phyloP scores from a whole-genome alignment of 2,113 vertebrate genomes.

The Lepus europaeus region DNA sequence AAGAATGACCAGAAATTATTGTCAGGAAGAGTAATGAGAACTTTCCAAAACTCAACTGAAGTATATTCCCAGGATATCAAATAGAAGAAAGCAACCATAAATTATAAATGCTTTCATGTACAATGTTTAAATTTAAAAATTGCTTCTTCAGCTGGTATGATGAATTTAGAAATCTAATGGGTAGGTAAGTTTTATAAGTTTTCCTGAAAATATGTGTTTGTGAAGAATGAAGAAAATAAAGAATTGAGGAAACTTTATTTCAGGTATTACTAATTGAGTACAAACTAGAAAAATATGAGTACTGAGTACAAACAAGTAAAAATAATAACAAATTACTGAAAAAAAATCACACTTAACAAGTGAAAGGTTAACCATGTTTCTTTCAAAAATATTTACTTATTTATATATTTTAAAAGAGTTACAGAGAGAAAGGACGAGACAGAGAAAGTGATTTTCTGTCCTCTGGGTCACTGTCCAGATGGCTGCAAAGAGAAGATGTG shows the following conservation, averaged over 20 bases:
- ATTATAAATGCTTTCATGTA: background rate
- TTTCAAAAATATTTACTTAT: background rate
- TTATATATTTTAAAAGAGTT: too few species aligned
- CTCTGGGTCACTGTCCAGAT: too few species aligned
- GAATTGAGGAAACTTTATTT: background rate
- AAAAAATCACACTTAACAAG: background rate
- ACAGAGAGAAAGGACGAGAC: too few species aligned
- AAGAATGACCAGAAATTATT: slow-evolving; percentile 64
- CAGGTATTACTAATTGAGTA: background rate
- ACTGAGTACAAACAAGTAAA: background rate
- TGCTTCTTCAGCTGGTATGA: background rate
- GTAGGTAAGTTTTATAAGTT: background rate
- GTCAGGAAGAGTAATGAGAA: slow-evolving; percentile 59
- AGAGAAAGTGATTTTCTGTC: too few species aligned
- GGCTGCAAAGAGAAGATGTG: too few species aligned
- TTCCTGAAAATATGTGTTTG: background rate
- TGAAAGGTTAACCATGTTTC: background rate
- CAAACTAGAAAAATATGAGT: background rate
- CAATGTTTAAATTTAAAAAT: background rate
- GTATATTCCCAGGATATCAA: slow-evolving; percentile 36
- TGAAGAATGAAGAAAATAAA: slow-evolving; percentile 36
- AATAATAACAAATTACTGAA: slow-evolving; percentile 14
- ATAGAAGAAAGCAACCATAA: background rate
- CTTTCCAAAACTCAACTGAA: slow-evolving; percentile 66
- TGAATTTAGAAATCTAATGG: slow-evolving; percentile 10